Evolutionary conservation across 1,140 invertebrate species (phyloP).

Genomic region (Andrena cerasifolii): DNA sequence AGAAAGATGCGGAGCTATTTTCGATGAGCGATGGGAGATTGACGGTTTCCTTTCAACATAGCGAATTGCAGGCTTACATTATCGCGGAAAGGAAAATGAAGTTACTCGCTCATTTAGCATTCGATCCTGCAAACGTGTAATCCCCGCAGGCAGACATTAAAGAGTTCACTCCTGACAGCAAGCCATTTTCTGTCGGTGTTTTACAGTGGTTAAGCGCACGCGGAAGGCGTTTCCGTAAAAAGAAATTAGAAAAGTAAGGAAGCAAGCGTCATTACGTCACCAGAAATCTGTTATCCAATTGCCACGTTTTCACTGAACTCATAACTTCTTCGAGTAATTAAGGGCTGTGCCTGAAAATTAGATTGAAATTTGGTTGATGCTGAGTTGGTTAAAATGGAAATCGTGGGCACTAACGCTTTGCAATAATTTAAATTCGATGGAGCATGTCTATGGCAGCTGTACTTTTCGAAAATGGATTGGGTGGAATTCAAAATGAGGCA

Average conservation of each 20-base stretch:
- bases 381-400: too few species aligned
- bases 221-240: slow-evolving; percentile 63
- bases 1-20: not conserved
- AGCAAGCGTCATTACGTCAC: slow-evolving; percentile 59
- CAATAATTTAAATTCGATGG: too few species aligned
- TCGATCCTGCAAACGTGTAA: not conserved
- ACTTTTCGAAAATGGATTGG: too few species aligned
- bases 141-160: slow-evolving; percentile 8
- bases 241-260: slow-evolving; percentile 62
- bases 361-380: not conserved
- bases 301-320: slow-evolving; percentile 54
- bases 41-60: not conserved
- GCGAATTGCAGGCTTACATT: not conserved
- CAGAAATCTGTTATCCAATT: slow-evolving; percentile 45
- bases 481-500: too few species aligned
- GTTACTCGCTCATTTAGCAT: not conserved
- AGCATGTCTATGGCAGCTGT: too few species aligned
- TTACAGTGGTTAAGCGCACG: slow-evolving; percentile 36
- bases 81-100: not conserved
- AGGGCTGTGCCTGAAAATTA: not conserved
- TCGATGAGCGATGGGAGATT: not conserved
- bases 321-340: not conserved
- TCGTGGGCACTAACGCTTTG: too few species aligned
- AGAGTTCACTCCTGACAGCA: slow-evolving; percentile 20
- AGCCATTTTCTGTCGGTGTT: slow-evolving; percentile 42